Base-by-base conservation (phyloP, 2,888 invertebrate genomes). In the Aplocera efformata region DNA sequence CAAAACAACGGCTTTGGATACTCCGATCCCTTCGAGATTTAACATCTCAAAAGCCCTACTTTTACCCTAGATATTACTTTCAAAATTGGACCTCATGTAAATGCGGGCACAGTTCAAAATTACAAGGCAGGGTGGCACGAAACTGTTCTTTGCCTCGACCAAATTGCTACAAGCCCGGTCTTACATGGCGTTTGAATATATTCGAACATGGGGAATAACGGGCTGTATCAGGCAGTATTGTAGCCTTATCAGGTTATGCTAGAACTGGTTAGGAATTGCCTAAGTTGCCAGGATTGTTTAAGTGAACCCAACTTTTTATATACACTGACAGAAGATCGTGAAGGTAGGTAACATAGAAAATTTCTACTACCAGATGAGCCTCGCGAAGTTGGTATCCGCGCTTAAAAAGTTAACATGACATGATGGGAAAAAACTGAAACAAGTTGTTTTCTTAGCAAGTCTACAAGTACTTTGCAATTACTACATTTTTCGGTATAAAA, bases 121-220 rank as follows among this genome's bases (percentile, higher is more conserved):
- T 40, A 41, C 36, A 33, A 26, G 36, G 40, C 44, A 36, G 32
- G 32, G 28, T 25, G 9, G 28, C 45, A 45, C 36, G 36, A 30
- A 40, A 32, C 25, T 25, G 45, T 32, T 41, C 45, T 34, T 36
- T 35, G 40, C 32, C 43, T 27, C 34, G 43, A 23, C 45, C 27
- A 50, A 50, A 51, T 51, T 51, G 49, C 53, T 39, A 42, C 47
- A 51, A 50, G 44, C 32, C 42, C 45, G 41, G 31, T 41, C 44
- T 47, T 45, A 49, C 48, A 54, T 49, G 53, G 40, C 42, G 28
- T 53, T 50, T 44, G 36, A 40, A 44, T 50, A 43, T 40, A 48
- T 45, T 41, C 45, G 45, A 45, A 41, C 40, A 33, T 26, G 42
- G 3, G 49, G 47, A 49, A 37, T 51, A 54, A 54, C 54, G 51